A percentile compares a stretch with the other conserved stretches of the same genome.
These are phyloP conservation scores for Ylistrum balloti DNA, from an alignment of 1,140 invertebrate species.

Conservation along the genomic window DNA sequence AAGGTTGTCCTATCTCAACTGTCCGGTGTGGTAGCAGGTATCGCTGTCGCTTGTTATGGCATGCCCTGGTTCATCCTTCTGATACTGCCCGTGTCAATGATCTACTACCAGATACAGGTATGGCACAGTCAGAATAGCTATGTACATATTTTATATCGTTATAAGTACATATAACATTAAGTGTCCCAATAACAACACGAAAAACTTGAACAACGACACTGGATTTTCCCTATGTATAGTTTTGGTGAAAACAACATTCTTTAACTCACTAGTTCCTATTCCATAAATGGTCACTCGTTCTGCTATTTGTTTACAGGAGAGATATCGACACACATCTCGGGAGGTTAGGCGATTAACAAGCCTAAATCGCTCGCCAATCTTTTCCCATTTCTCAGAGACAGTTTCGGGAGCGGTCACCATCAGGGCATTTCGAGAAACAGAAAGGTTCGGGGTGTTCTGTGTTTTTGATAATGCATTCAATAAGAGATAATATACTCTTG, in stretches of 20 bases:
- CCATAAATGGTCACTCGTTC: no score
- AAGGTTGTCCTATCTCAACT: background rate
- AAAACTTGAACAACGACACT: no score
- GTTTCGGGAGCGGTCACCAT: conserved; percentile 92
- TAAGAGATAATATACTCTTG: no score
- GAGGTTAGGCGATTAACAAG: conserved; percentile 95
- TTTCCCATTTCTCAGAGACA: conserved; percentile 96
- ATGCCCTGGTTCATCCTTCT: background rate
- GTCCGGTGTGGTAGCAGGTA: background rate
- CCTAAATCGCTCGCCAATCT: conserved; percentile 94
- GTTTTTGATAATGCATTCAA: no score
- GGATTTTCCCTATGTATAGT: no score
- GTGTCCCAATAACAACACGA: no score
- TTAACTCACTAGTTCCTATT: no score
- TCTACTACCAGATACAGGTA: background rate
- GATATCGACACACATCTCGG: conserved; percentile 91
- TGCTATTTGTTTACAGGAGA: conserved; percentile 78
- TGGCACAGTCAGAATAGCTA: no score
- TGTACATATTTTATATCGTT: no score
- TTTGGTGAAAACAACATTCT: no score
- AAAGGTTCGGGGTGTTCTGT: no score
- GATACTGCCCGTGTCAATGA: background rate
- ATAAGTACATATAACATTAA: no score
- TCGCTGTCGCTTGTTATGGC: background rate
- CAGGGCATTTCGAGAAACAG: conserved; percentile 89